Base-by-base conservation (phyloP, 2,113 vertebrate genomes). In the Phodopus roborovskii region DNA sequence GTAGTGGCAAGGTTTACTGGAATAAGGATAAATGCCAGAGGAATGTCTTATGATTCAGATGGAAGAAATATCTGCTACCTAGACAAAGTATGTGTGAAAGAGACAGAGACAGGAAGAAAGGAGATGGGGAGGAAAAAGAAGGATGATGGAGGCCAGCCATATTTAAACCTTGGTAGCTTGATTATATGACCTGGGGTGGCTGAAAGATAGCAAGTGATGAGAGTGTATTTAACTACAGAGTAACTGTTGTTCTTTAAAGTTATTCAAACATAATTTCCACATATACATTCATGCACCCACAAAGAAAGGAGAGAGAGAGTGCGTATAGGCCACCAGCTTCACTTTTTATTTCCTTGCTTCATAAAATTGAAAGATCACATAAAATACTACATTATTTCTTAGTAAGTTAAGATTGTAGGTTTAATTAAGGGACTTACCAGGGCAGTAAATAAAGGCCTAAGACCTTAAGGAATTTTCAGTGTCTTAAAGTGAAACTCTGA, bases 401-500 rank as follows among this genome's bases (percentile, higher is more conserved):
- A 79, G 64, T 82, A 87, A 93, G 77, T 82, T 20, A 94, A 96
- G 94, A 89, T 66, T 19, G 70, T 87, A 71, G 92, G 45, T 95
- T 87, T 74, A 75, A 66, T 84, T 83, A 94, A 88, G 62, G 39
- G 33, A 93, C n/a, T 91, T 88, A 84, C 68, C 22, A 81, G 39
- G 81, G 73, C 92, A 95, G 70, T 94, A 86, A 97, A 94, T 90
- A 95, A 96, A 96, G 90, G 88, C 24, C 19, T 53, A 88, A 88
- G 64, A 56, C 15, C 17, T 87, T 81, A 87, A 92, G 16, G 30
- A 96, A 94, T 94, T 94, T 24, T 45, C 62, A 70, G 90, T 75
- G 48, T 93, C 15, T 96, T 68, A 87, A 73, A 96, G 95, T 97
- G 82, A 93, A 95, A 22, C 20, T 90, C 42, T 92, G 68, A 88